phyloP scores from a whole-genome alignment of 2,888 invertebrate genomes.

The Bruchidius siliquastri region DNA sequence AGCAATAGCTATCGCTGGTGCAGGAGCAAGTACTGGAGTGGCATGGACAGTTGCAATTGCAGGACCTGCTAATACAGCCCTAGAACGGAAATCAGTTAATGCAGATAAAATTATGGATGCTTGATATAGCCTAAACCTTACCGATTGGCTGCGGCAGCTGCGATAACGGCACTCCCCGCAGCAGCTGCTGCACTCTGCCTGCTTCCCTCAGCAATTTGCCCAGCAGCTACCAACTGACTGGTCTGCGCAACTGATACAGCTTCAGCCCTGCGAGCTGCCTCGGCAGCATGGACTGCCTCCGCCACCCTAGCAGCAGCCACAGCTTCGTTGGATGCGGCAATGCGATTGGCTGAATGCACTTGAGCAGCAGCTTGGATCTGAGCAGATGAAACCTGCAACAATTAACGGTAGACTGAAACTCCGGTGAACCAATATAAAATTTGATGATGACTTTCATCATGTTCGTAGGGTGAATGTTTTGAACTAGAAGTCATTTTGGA shows the following conservation, averaged over 20 bases:
- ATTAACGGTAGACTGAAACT: background rate
- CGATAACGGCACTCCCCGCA: conserved; percentile 2
- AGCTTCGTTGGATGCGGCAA: conserved; percentile 14
- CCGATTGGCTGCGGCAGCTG: conserved; percentile 4
- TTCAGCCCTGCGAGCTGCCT: conserved; percentile 11
- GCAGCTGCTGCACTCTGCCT: conserved; percentile 10
- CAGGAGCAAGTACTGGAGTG: conserved; percentile 5
- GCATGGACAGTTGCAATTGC: background rate
- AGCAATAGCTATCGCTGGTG: conserved; percentile 8
- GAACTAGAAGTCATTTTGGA: no score
- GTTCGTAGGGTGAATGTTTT: no score
- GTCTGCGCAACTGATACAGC: conserved; percentile 15
- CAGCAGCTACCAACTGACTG: conserved; percentile 13
- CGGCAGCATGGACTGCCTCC: conserved; percentile 12
- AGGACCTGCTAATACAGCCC: background rate
- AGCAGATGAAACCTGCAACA: conserved; percentile 10
- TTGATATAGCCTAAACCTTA: background rate
- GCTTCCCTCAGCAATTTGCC: conserved; percentile 13
- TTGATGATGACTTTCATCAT: no score
- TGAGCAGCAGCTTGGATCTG: conserved; percentile 14
- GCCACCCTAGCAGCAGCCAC: conserved; percentile 7
- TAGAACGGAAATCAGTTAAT: background rate
- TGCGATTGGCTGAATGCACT: conserved; percentile 10
- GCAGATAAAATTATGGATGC: no score
- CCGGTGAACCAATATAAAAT: no score